Conservation (phyloP, 2,888 invertebrate species). For the Agelastica alni region DNA sequence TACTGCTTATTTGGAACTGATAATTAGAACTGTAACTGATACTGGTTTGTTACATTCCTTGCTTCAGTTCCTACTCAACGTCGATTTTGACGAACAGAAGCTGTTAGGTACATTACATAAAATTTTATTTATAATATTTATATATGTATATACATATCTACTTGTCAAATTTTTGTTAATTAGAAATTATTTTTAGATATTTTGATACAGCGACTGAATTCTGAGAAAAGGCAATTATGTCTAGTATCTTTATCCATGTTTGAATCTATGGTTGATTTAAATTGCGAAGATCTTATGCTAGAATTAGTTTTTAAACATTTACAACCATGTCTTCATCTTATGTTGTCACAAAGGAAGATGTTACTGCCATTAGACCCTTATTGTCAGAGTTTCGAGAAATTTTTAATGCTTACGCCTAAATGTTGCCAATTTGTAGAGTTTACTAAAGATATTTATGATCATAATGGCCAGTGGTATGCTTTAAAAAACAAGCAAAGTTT, state of each 20-base stretch:
- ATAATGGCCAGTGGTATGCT: conserved; percentile 58
- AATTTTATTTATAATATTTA: too few relatives aligned
- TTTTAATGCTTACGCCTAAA: conserved; percentile 73
- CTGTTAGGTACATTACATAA: conserved; percentile 69
- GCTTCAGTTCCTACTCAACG: conserved; percentile 80
- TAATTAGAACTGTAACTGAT: conserved; percentile 84
- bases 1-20: conserved; percentile 90
- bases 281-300: conserved; percentile 96
- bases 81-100: conserved; percentile 82
- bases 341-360: conserved; percentile 77
- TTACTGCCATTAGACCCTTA: conserved; percentile 74
- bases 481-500: conserved; percentile 67
- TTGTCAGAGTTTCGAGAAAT: conserved; percentile 74
- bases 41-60: conserved; percentile 82
- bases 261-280: conserved; percentile 85
- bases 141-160: too few relatives aligned
- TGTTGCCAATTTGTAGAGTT: conserved; percentile 59
- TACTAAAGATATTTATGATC: conserved; percentile 42
- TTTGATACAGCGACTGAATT: conserved; percentile 74
- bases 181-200: conserved; percentile 60
- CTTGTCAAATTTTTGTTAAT: too few relatives aligned
- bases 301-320: conserved; percentile 87
- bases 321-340: conserved; percentile 76
- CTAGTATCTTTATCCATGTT: conserved; percentile 89
- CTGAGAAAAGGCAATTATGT: conserved; percentile 61